Base-by-base conservation (phyloP, 92 coral and sea anemone species). In the Umimayanthus chanpuru region DNA sequence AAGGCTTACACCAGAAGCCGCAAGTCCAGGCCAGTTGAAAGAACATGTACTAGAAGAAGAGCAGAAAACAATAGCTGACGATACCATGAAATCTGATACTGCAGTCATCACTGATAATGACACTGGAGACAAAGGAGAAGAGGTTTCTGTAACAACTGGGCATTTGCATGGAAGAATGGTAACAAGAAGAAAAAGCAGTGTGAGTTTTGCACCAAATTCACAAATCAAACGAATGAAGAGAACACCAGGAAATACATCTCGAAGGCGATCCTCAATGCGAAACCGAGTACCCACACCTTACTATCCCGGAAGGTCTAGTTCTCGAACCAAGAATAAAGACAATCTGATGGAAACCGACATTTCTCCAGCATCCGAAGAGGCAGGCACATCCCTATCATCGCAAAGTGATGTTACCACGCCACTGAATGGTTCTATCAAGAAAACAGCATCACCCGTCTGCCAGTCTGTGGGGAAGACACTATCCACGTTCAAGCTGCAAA, bases 1-100 rank as follows among this genome's bases (percentile, higher is more conserved):
- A 29, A 91, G 96, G 55, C 90, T 95, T 1, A 91, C 98, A 9
- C 98, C 98, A 15, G 96, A 95, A 64, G 55, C 58, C 23, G 18
- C 81, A 23, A 21, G 85, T 5, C 28, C 77, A 6, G 43, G 50
- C 47, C n/a, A 70, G 44, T 15, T 44, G 66, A 71, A 8, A 49
- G 88, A 56, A 14, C 14, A 20, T 58, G 38, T 40, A 14, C 23
- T 11, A 12, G 70, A 84, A 50, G 87, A 71, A 21, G 72, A 65
- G 43, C 12, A 47, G 28, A 53, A 9, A 10, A 65, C 28, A 55
- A 70, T n/a, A 20, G 64, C 26, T 7, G 58, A 64, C 6, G 65
- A 73, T 16, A 4, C 66, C 47, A 56, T 82, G 72, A 74, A 85
- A 43, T 68, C 88, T 16, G 89, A 90, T 68, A 36, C 61, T 28